Conservation (phyloP, 2,797 vertebrate genomes). For the Pseudochirops cupreus region DNA sequence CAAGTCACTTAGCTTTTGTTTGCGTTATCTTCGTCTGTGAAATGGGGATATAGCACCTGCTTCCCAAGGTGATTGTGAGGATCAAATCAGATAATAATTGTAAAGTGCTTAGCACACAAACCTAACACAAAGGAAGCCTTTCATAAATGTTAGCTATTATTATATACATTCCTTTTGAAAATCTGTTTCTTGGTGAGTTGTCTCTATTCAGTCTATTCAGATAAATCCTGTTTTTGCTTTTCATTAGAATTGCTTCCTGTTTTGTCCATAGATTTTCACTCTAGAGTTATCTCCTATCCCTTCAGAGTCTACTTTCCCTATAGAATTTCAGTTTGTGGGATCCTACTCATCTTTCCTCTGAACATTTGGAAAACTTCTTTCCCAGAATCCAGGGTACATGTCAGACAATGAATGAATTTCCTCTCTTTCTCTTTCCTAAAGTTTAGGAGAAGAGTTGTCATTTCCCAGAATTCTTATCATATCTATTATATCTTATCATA, state of each 20-base stretch:
- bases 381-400: background rate
- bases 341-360: background rate
- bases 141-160: background rate
- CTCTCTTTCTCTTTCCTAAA: background rate
- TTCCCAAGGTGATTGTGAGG: background rate
- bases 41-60: background rate
- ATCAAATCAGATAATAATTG: background rate
- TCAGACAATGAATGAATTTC: background rate
- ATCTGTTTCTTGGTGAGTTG: background rate
- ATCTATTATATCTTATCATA: background rate
- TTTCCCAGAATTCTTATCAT: background rate
- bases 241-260: background rate
- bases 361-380: background rate
- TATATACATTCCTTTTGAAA: background rate
- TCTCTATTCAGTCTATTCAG: background rate
- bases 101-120: background rate
- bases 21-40: background rate
- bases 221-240: background rate
- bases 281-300: background rate
- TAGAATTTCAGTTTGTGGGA: background rate
- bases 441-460: background rate
- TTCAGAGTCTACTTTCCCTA: background rate
- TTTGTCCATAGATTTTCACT: background rate
- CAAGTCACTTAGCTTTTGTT: background rate
- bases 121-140: background rate